Evolutionary conservation across 2,888 invertebrate species (phyloP).

Genomic region (Caenorhabditis panamensis): DNA sequence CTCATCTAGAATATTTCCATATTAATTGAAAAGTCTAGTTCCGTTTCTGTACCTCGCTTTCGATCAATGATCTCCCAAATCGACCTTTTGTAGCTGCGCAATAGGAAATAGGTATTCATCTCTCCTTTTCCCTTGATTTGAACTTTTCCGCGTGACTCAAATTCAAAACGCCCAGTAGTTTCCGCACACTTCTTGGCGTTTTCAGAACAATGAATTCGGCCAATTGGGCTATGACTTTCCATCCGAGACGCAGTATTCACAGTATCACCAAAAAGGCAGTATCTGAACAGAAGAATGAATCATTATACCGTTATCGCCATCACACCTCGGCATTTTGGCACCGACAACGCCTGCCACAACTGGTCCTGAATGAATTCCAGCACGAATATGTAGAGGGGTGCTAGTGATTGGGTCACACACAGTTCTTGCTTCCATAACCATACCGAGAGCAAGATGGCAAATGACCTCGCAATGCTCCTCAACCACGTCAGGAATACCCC

Average conservation of each 20-base stretch:
- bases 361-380: conserved; percentile 78
- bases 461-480: conserved; percentile 80
- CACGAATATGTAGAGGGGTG: conserved; percentile 71
- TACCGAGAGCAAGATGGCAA: conserved; percentile 81
- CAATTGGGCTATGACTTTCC: conserved; percentile 75
- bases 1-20: conserved; percentile 70
- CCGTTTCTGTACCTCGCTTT: conserved; percentile 64
- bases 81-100: conserved; percentile 74
- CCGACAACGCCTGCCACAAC: conserved; percentile 79
- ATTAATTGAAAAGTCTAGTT: conserved; percentile 16
- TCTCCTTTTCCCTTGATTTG: conserved; percentile 77
- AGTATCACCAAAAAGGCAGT: conserved; percentile 77
- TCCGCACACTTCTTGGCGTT: conserved; percentile 72
- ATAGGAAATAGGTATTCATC: conserved; percentile 78
- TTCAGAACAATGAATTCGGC: conserved; percentile 75
- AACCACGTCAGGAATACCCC: conserved; percentile 75
- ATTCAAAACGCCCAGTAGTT: conserved; percentile 76
- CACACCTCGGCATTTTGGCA: conserved; percentile 76
- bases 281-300: conserved; percentile 59
- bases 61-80: conserved; percentile 78
- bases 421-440: conserved; percentile 79
- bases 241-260: conserved; percentile 76
- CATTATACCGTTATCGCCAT: not conserved
- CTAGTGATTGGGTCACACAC: conserved; percentile 75
- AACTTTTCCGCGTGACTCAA: conserved; percentile 73